Evolutionary conservation across 2,797 vertebrate genomes (phyloP).

Genomic region (Hoplostethus mediterraneus): DNA sequence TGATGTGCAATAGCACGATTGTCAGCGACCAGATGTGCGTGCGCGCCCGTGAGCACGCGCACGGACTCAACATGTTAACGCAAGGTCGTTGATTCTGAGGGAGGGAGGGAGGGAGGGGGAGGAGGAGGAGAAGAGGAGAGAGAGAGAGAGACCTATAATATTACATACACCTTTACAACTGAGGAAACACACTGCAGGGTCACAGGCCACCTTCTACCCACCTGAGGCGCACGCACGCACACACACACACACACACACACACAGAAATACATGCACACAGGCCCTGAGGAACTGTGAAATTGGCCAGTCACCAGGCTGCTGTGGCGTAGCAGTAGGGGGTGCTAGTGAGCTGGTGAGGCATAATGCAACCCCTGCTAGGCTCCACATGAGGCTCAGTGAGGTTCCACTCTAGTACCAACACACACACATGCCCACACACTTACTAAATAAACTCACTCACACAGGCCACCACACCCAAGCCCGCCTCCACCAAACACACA

Average conservation of each 20-base stretch:
- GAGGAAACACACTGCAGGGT: conserved; percentile 58
- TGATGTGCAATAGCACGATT: conserved; percentile 57
- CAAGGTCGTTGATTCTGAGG: conserved; percentile 42
- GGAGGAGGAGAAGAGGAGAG: conserved; percentile 9
- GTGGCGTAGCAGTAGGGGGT: conserved; percentile 69
- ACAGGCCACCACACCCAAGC: no score
- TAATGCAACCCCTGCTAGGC: conserved; percentile 44
- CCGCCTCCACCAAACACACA: not conserved
- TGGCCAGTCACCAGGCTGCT: conserved; percentile 43
- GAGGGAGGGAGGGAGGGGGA: conserved; percentile 20
- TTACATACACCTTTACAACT: not conserved
- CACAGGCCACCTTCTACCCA: conserved; percentile 33
- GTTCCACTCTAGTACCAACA: conserved; percentile 5
- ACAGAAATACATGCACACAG: conserved; percentile 19
- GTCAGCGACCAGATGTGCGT: conserved; percentile 29
- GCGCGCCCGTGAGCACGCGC: not conserved
- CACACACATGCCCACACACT: conserved; percentile 16
- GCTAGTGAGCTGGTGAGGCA: conserved; percentile 69
- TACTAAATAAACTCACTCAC: not conserved
- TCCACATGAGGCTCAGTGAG: conserved; percentile 31
- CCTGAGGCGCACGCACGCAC: conserved; percentile 23
- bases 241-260: conserved; percentile 5
- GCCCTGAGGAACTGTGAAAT: conserved; percentile 47
- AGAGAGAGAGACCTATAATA: conserved; percentile 42
- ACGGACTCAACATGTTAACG: conserved; percentile 13